Conservation (phyloP, 92 coral and sea anemone species). For the Virgularia gustaviana region DNA sequence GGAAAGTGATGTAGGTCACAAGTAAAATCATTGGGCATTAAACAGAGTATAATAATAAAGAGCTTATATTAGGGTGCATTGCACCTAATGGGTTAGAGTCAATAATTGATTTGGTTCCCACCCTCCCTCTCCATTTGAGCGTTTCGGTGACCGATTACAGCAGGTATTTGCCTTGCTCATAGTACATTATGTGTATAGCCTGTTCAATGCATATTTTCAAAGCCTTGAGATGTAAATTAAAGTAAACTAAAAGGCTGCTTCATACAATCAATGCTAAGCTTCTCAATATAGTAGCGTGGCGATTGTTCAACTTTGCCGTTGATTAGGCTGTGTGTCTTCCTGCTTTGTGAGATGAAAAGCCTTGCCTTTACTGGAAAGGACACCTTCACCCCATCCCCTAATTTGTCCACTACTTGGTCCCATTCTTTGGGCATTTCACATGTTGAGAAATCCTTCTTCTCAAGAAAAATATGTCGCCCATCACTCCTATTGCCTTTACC, state of each 20-base stretch:
- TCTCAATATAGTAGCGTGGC: conserved; percentile 11
- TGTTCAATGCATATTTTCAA: background rate
- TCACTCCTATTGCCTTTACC: conserved; percentile 5
- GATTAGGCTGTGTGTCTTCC: background rate
- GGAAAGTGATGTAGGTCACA: background rate
- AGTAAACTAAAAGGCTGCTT: conserved; percentile 5
- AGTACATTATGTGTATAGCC: background rate
- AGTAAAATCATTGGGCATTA: background rate
- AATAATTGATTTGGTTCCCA: background rate
- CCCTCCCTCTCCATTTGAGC: background rate
- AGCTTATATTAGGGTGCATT: background rate
- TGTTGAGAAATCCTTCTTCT: conserved; percentile 10
- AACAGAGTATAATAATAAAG: background rate
- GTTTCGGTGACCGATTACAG: background rate
- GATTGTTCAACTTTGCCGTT: conserved; percentile 1
- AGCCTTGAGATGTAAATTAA: background rate
- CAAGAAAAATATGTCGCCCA: conserved; percentile 14
- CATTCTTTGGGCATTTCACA: conserved; percentile 6
- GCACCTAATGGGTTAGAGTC: background rate
- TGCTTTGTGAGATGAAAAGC: conserved; percentile 16
- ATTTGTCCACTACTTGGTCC: conserved; percentile 17
- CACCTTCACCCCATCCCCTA: conserved; percentile 28
- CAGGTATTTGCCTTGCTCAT: background rate
- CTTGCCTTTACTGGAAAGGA: conserved; percentile 8
- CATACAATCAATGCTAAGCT: conserved; percentile 18